Evolutionary conservation across 2,113 vertebrate genomes (phyloP), one percentile per base, ranked within the genome.

Genomic region (Cochlearius cochlearius): DNA sequence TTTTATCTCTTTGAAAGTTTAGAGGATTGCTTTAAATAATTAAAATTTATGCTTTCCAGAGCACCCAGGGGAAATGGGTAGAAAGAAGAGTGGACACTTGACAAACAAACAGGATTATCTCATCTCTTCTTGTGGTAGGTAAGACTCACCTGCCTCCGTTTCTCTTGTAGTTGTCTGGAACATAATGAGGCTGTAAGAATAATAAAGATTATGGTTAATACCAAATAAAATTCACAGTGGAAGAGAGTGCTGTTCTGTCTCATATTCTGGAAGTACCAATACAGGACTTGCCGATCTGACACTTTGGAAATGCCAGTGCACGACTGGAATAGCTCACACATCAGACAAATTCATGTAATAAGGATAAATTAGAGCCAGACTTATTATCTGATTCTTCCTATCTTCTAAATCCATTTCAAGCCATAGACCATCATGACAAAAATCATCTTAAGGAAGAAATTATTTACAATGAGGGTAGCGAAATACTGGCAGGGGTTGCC

Each of bases 91-190:
- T 0, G 27, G 64, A 36, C 50, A n/a, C 20, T 13, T 34, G 71
- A 16, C 45, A 60, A 45, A 34, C 34, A 36, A 27, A 25, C 8
- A 60, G 47, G 25, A 75, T 56, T 10, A 36, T 45, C 71, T 49
- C 12, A 66, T 45, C 74, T 77, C 71, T 79, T 62, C n/a, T 10
- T 7, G 22, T 39, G 66, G 22, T 9, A 30, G 34, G 27, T 14
- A 36, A 59, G 45, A 98, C 98, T 98, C 95, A 99, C 98, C 98
- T 98, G 34, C 99, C 99, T 22, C 99, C 99, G 0, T 99, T 99
- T 90, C 99, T 98, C 98, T 99, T 99, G 98, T 99, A 99, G 98
- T 99, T 99, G 98, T 99, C 99, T 14, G 99, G 99, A 77, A 99
- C 99, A 15, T 99, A 99, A 97, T 99, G 99, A 97, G 99, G 99